Percentiles rank a stretch among this genome's conserved stretches.
Evolutionary conservation across 2,113 vertebrate species (phyloP).

Genomic region (Lophius piscatorius): DNA sequence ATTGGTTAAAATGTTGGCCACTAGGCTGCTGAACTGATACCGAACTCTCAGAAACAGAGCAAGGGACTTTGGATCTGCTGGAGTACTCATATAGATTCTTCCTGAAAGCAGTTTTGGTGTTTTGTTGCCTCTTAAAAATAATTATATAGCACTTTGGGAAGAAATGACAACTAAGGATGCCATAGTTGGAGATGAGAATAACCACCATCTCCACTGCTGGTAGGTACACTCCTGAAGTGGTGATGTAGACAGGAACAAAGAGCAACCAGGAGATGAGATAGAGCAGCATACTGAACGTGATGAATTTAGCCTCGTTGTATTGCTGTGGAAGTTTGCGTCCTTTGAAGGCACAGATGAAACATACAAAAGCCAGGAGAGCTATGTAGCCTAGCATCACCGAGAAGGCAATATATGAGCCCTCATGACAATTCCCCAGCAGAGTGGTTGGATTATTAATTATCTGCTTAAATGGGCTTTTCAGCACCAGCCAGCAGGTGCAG

Average conservation of each 20-base stretch:
- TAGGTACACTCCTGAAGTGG: slow-evolving; percentile 85
- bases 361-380: slow-evolving; percentile 82
- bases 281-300: slow-evolving; percentile 91
- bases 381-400: slow-evolving; percentile 87
- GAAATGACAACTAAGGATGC: slow-evolving; percentile 87
- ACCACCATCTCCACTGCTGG: slow-evolving; percentile 89
- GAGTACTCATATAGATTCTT: slow-evolving; percentile 85
- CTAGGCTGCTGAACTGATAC: neutral
- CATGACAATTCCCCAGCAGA: slow-evolving; percentile 83
- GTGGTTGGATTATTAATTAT: slow-evolving; percentile 61
- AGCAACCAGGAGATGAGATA: slow-evolving; percentile 90
- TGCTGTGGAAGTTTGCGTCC: slow-evolving; percentile 88
- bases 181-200: slow-evolving; percentile 90
- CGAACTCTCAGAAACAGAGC: neutral
- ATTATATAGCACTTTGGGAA: slow-evolving; percentile 90
- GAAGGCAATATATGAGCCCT: slow-evolving; percentile 84
- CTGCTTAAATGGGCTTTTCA: slow-evolving; percentile 76
- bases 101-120: slow-evolving; percentile 88
- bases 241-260: slow-evolving; percentile 87
- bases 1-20: neutral
- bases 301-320: slow-evolving; percentile 92
- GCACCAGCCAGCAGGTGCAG: slow-evolving; percentile 84
- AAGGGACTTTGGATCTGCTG: slow-evolving; percentile 55
- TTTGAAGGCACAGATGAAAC: slow-evolving; percentile 89
- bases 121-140: slow-evolving; percentile 85